Conservation (phyloP, 64 coral and sea anemone genomes). For the Montipora efflorescens region DNA sequence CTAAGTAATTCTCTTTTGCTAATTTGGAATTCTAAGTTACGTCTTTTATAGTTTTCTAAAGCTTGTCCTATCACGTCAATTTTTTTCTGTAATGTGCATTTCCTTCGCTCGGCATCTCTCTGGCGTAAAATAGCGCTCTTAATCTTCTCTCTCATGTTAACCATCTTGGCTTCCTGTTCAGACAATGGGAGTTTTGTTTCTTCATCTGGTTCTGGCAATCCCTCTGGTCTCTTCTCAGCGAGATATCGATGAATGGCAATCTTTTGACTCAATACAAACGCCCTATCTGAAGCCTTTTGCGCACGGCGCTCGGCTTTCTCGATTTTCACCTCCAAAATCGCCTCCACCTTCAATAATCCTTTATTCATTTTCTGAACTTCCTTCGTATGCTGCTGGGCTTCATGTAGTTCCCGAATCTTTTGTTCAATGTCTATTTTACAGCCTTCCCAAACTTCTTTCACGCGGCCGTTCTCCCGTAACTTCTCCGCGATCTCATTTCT, state of each 20-base stretch:
- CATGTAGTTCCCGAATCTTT: conserved; percentile 21
- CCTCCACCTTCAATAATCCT: not conserved
- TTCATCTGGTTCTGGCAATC: conserved; percentile 9
- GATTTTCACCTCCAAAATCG: conserved; percentile 24
- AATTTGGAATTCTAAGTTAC: conserved; percentile 29
- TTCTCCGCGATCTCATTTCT: conserved; percentile 42
- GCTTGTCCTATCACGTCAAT: conserved; percentile 23
- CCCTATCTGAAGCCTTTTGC: conserved; percentile 5
- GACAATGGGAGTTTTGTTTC: not conserved
- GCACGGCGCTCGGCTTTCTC: conserved; percentile 13
- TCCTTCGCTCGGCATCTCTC: conserved; percentile 12
- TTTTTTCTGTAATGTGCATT: not conserved
- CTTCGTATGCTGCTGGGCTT: not conserved
- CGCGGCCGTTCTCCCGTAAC: conserved; percentile 20
- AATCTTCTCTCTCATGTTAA: conserved; percentile 9
- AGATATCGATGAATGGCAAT: conserved; percentile 11
- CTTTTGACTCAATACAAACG: conserved; percentile 31
- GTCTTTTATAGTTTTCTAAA: conserved; percentile 24
- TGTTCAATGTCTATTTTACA: not conserved
- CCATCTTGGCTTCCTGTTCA: conserved; percentile 8
- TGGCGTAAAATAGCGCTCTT: conserved; percentile 19
- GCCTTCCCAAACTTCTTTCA: conserved; percentile 16
- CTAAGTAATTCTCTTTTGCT: conserved; percentile 42
- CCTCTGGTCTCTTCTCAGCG: conserved; percentile 31
- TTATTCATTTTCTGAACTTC: conserved; percentile 42